Evolutionary conservation across 2,888 invertebrate genomes (phyloP).

Genomic region (Mylabris sibirica): DNA sequence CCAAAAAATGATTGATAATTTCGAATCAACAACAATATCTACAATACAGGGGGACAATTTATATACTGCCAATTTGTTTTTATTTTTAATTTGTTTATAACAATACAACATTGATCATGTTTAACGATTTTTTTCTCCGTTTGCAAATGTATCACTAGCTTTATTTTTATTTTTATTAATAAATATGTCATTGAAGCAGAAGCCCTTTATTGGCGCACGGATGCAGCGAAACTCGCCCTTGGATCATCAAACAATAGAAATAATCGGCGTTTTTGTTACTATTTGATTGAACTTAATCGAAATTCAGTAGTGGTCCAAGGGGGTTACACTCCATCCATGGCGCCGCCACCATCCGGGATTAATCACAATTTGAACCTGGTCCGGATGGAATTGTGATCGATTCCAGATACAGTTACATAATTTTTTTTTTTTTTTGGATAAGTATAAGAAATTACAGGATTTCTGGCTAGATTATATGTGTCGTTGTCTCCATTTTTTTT

Average conservation of each 20-base stretch:
- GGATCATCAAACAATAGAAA: neutral
- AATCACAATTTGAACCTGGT: neutral
- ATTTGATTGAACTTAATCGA: neutral
- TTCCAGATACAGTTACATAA: constrained; percentile 16
- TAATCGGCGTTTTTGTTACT: neutral
- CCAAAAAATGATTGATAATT: constrained; percentile 29
- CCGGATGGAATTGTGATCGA: neutral
- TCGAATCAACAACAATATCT: constrained; percentile 61
- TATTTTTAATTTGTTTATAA: constrained; percentile 54
- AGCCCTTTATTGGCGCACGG: constrained; percentile 38
- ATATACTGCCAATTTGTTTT: constrained; percentile 60
- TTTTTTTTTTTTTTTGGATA: constrained; percentile 18
- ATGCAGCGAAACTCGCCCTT: neutral
- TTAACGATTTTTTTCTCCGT: constrained; percentile 63
- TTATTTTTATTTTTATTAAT: constrained; percentile 33
- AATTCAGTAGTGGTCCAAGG: neutral
- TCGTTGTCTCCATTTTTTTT: constrained; percentile 61
- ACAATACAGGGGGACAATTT: constrained; percentile 56
- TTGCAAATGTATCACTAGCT: constrained; percentile 59
- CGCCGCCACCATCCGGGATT: neutral
- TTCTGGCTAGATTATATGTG: constrained; percentile 53
- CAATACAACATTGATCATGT: constrained; percentile 74
- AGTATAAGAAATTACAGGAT: constrained; percentile 42
- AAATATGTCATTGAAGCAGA: constrained; percentile 55
- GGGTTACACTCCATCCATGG: neutral